Conservation (phyloP, 2,113 vertebrate species). For the Seriola dumerili region DNA sequence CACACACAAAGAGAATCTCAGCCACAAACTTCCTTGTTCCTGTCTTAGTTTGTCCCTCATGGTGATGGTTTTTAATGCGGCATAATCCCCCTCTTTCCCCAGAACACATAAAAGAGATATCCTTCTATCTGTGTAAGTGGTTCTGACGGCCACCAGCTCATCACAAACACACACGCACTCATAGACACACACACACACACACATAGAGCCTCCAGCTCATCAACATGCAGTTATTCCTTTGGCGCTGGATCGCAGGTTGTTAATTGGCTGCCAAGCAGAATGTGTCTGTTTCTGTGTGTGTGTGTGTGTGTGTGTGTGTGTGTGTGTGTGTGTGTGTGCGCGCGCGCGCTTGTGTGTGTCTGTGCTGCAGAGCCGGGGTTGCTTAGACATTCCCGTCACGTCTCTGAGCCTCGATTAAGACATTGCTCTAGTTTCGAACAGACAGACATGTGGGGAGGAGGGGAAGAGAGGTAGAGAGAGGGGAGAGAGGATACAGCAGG, state of each 20-base stretch:
- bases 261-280: slow-evolving; percentile 82
- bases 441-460: slow-evolving; percentile 78
- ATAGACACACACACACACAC: slow-evolving; percentile 54
- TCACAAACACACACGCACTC: slow-evolving; percentile 63
- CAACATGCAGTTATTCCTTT: slow-evolving; percentile 81
- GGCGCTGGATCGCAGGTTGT: slow-evolving; percentile 71
- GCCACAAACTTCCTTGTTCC: slow-evolving; percentile 58
- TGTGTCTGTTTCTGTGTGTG: slow-evolving; percentile 34
- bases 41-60: slow-evolving; percentile 66
- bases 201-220: slow-evolving; percentile 66
- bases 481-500: slow-evolving; percentile 46
- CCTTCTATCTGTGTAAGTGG: slow-evolving; percentile 72
- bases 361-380: slow-evolving; percentile 71
- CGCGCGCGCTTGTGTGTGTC: slow-evolving; percentile 50
- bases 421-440: slow-evolving; percentile 82
- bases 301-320: slow-evolving; percentile 44
- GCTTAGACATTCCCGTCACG: slow-evolving; percentile 80
- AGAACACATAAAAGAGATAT: slow-evolving; percentile 77
- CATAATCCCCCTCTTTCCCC: slow-evolving; percentile 72
- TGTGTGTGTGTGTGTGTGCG: slow-evolving; percentile 52
- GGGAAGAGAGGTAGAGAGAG: slow-evolving; percentile 47
- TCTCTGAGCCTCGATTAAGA: slow-evolving; percentile 83
- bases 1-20: slow-evolving; percentile 35
- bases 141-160: slow-evolving; percentile 74
- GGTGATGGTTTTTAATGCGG: slow-evolving; percentile 69